Evolutionary conservation across 2,797 vertebrate species (phyloP).

Genomic region (Sitta carolinensis): DNA sequence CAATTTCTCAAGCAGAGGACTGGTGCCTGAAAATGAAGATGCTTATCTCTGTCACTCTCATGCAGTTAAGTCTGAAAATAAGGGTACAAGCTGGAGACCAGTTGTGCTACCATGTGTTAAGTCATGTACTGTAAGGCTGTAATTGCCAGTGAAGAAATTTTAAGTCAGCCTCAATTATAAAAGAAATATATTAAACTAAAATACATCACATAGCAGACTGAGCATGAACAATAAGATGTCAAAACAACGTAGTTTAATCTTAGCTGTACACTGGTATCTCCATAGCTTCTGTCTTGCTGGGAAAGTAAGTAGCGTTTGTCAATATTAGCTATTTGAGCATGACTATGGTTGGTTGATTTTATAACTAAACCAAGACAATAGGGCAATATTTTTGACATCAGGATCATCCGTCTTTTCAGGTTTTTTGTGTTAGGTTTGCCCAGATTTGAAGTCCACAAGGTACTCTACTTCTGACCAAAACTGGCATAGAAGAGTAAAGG

Average conservation of each 20-base stretch:
- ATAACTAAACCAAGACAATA: not conserved
- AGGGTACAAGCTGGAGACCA: not conserved
- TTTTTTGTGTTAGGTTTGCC: not conserved
- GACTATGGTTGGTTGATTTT: not conserved
- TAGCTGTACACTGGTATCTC: not conserved
- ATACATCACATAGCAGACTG: not conserved
- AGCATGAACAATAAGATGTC: not conserved
- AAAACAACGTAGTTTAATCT: not conserved
- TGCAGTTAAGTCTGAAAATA: not conserved
- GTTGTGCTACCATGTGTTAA: not conserved
- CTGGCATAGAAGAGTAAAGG: not conserved
- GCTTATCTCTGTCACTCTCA: not conserved
- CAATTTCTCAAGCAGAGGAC: not conserved
- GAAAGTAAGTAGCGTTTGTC: not conserved
- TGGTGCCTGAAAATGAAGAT: not conserved
- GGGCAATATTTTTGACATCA: not conserved
- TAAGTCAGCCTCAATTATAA: not conserved
- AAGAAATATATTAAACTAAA: not conserved
- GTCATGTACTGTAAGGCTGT: not conserved
- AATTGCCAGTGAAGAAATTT: not conserved
- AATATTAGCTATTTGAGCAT: not conserved
- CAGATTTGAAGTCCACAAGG: not conserved
- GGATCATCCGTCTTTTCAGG: not conserved
- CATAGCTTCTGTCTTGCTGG: not conserved
- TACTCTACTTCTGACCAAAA: not conserved